Evolutionary conservation across 2,888 invertebrate genomes (phyloP).

Genomic region (Tholera decimalis): DNA sequence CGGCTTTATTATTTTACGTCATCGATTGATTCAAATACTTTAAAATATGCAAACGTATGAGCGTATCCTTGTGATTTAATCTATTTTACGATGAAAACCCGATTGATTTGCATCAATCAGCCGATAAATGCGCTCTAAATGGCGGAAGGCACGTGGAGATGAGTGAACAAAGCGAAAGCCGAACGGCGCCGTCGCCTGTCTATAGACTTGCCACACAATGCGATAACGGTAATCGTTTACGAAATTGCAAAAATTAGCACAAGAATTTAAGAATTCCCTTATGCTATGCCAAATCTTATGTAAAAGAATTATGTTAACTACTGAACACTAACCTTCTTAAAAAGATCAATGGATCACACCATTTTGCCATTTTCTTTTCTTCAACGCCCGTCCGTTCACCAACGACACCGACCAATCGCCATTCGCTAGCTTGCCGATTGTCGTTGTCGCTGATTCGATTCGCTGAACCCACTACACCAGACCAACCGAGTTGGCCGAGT

Average conservation of each 20-base stretch:
- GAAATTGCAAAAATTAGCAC: slow-evolving; percentile 52
- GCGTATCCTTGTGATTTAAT: slow-evolving; percentile 16
- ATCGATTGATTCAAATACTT: slow-evolving; percentile 49
- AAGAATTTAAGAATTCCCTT: neutral
- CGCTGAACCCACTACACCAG: slow-evolving; percentile 18
- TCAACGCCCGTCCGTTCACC: slow-evolving; percentile 60
- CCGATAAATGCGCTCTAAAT: slow-evolving; percentile 76
- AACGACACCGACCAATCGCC: slow-evolving; percentile 56
- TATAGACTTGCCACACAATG: slow-evolving; percentile 70
- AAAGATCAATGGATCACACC: slow-evolving; percentile 80
- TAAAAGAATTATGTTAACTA: slow-evolving; percentile 13
- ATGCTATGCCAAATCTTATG: neutral
- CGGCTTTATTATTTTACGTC: slow-evolving; percentile 46
- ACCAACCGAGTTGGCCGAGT: neutral
- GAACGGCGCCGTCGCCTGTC: slow-evolving; percentile 73
- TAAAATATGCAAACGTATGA: slow-evolving; percentile 49
- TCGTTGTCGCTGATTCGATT: slow-evolving; percentile 40
- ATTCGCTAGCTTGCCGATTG: slow-evolving; percentile 52
- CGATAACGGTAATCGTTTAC: slow-evolving; percentile 72
- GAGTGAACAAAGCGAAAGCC: slow-evolving; percentile 89
- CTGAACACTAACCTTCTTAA: slow-evolving; percentile 84
- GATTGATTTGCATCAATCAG: slow-evolving; percentile 60
- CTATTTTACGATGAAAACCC: slow-evolving; percentile 31
- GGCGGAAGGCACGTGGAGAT: slow-evolving; percentile 91
- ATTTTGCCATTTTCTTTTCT: slow-evolving; percentile 86